Conservation (phyloP, 2,888 invertebrate genomes). For the Trichopria drosophilae region DNA sequence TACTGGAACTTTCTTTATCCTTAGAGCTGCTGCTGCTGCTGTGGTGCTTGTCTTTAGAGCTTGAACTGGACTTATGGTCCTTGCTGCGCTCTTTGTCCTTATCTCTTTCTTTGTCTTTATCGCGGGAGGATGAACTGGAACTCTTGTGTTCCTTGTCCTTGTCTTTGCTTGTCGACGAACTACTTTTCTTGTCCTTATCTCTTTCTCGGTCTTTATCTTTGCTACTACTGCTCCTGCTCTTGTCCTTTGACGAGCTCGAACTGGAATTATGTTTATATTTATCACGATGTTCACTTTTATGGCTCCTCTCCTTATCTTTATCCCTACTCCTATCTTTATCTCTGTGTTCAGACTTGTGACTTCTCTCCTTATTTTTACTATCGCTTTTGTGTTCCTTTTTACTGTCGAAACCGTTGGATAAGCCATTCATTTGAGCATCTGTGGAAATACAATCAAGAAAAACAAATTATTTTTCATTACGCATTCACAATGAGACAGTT, state of each 20-base stretch:
- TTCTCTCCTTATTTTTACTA: constrained; percentile 60
- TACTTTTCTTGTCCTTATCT: constrained; percentile 48
- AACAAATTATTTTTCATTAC: too few species aligned
- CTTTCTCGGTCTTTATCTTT: constrained; percentile 54
- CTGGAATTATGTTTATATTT: constrained; percentile 62
- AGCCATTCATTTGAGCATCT: constrained; percentile 72
- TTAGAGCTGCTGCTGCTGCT: constrained; percentile 53
- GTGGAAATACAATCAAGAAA: constrained; percentile 17
- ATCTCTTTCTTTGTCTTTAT: constrained; percentile 57
- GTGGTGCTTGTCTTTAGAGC: constrained; percentile 57
- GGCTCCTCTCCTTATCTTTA: constrained; percentile 61
- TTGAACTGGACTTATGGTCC: constrained; percentile 54
- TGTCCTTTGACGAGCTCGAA: constrained; percentile 53
- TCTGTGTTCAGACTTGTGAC: constrained; percentile 58
- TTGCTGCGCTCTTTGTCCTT: constrained; percentile 60
- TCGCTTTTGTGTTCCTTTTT: constrained; percentile 64
- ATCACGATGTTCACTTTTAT: constrained; percentile 64
- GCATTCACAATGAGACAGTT: too few species aligned
- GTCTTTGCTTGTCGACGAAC: constrained; percentile 54
- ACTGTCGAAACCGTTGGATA: constrained; percentile 75
- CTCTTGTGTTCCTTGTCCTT: constrained; percentile 65
- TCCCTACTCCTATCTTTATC: constrained; percentile 64
- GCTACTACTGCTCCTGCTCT: constrained; percentile 54
- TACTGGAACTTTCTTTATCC: constrained; percentile 55
- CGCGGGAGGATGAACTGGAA: constrained; percentile 60